Conservation (phyloP, 2,888 invertebrate genomes). For the Ennomos quercinarius region DNA sequence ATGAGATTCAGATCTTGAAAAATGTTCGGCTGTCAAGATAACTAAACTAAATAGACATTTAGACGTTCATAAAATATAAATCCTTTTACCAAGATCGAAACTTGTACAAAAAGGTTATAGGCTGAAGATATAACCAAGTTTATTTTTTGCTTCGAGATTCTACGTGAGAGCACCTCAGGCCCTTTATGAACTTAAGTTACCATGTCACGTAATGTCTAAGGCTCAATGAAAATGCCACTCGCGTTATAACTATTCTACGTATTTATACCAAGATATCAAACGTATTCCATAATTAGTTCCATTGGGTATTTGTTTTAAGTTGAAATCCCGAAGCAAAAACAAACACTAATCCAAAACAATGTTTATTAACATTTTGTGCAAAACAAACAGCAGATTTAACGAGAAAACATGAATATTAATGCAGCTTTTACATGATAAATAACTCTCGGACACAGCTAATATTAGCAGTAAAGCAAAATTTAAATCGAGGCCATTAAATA, state of each 20-base stretch:
- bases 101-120: conserved; percentile 36
- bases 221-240: conserved; percentile 45
- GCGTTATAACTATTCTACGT: conserved; percentile 44
- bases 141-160: conserved; percentile 48
- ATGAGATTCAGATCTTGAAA: conserved; percentile 6
- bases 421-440: conserved; percentile 33
- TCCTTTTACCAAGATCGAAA: conserved; percentile 24
- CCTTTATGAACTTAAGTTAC: conserved; percentile 61
- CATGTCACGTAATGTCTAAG: conserved; percentile 59
- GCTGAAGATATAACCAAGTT: conserved; percentile 36
- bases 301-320: conserved; percentile 10
- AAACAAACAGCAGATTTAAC: conserved; percentile 30
- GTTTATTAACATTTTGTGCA: conserved; percentile 29
- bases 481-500: conserved; percentile 13
- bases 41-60: conserved; percentile 9
- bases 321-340: conserved; percentile 25
- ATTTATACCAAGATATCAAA: conserved; percentile 40
- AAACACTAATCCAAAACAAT: conserved; percentile 24
- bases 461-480: conserved; percentile 24
- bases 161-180: conserved; percentile 49
- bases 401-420: conserved; percentile 43
- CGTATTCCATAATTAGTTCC: neutral
- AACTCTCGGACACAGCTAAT: conserved; percentile 37
- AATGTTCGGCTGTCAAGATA: conserved; percentile 8
- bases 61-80: conserved; percentile 21